Base-by-base conservation (phyloP, 1,140 invertebrate species). In the Heliconius congener region DNA sequence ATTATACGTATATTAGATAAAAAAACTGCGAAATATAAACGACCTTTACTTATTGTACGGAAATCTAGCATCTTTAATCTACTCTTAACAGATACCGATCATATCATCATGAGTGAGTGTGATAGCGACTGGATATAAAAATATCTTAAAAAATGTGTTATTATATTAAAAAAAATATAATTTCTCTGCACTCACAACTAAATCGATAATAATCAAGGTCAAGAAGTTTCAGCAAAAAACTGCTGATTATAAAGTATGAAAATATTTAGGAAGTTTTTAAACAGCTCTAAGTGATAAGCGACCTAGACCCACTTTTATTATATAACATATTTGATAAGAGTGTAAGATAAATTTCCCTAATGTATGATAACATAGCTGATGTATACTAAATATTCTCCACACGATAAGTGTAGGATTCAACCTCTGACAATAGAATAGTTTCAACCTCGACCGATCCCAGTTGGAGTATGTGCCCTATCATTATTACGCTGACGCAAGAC, bases 391-490 rank as follows among this genome's bases (percentile, higher is more conserved):
- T 83, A 86, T 81, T 90, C 85, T 88, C 86, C 16, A 66, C 27
- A 66, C 60, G 42, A 66, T 30, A 66, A 66, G 82, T 71, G 34
- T 71, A 71, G 71, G 71, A 71, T 71, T 71, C 71, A 39, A 13
- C 70, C 81, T 83, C 80, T 80, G 80, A 90, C 91, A 93, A 90
- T 90, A 91, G 89, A 92, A 93, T 90, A 85, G 87, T 77, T 89
- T 81, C 87, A 90, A 91, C 91, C 91, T 93, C 89, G 88, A 84
- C 81, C 85, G 80, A 79, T 87, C 86, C 89, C 84, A 86, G 82
- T 83, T 79, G 78, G 72, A 78, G 80, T 82, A 84, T 80, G 82
- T 85, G 83, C 77, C 80, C 82, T 83, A 86, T 79, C 77, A 85
- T 89, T 87, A 88, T 87, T 87, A 55, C 76, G 83, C 77, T 90